Evolutionary conservation across 2,113 vertebrate species (phyloP).

Genomic region (Channa maculata): DNA sequence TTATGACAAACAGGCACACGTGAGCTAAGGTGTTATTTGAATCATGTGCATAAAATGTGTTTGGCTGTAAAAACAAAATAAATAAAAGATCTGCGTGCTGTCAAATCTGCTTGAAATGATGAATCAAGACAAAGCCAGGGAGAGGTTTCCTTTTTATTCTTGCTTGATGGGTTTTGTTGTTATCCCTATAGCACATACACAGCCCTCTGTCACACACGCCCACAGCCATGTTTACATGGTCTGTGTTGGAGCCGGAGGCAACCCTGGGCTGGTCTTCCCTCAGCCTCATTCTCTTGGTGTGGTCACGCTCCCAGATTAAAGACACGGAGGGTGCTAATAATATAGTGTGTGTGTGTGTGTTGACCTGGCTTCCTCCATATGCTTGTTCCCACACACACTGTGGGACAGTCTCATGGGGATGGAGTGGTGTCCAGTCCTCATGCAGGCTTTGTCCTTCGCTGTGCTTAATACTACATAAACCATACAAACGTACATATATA

Average conservation of each 20-base stretch:
- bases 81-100: neutral
- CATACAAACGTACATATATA: neutral
- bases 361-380: conserved; percentile 64
- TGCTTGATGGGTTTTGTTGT: conserved; percentile 4
- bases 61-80: neutral
- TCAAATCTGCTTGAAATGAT: neutral
- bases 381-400: conserved; percentile 63
- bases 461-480: neutral
- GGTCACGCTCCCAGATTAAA: conserved; percentile 48
- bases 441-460: conserved; percentile 19
- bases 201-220: conserved; percentile 27
- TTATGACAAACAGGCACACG: neutral
- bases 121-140: neutral
- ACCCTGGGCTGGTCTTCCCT: conserved; percentile 60
- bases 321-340: conserved; percentile 60
- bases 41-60: conserved; percentile 4
- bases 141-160: neutral
- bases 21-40: neutral
- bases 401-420: conserved; percentile 51
- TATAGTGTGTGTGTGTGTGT: conserved; percentile 25
- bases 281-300: conserved; percentile 27
- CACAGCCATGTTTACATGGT: conserved; percentile 39
- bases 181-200: neutral
- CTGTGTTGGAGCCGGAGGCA: conserved; percentile 37
- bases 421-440: conserved; percentile 34